Conservation (phyloP, 37 sponge, comb jelly and placozoan genomes). For the Hormiphora californensis region DNA sequence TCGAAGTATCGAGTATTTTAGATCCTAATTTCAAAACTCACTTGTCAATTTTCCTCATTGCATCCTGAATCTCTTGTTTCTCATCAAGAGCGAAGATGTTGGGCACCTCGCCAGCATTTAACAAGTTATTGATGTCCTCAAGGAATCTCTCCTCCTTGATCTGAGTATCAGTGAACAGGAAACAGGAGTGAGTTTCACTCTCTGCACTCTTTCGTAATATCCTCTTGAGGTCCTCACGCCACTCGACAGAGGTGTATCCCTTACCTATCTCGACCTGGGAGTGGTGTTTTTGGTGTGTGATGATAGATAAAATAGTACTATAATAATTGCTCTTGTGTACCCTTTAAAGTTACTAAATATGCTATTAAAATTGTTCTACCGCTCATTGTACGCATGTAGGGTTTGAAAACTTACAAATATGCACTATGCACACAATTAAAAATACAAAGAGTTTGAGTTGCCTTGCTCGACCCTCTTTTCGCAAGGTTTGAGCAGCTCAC, state of each 20-base stretch:
- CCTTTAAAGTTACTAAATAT: too few relatives aligned
- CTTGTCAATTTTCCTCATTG: slow-evolving; percentile 95
- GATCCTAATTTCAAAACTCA: not conserved
- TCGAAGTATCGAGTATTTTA: not conserved
- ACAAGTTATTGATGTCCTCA: slow-evolving; percentile 91
- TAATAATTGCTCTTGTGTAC: too few relatives aligned
- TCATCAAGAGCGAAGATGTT: slow-evolving; percentile 96
- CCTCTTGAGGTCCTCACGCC: slow-evolving; percentile 95
- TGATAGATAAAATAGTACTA: too few relatives aligned
- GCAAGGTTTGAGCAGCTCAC: not conserved
- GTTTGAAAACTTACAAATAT: too few relatives aligned
- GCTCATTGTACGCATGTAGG: too few relatives aligned
- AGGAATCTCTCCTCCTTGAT: slow-evolving; percentile 93
- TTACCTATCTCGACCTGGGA: slow-evolving; percentile 90
- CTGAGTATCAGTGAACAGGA: slow-evolving; percentile 80
- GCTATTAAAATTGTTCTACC: too few relatives aligned
- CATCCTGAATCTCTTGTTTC: slow-evolving; percentile 83
- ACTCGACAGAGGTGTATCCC: slow-evolving; percentile 88
- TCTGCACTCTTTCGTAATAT: slow-evolving; percentile 80
- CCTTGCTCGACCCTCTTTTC: too few relatives aligned
- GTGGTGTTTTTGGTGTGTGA: not conserved
- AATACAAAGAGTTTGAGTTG: too few relatives aligned
- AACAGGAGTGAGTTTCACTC: slow-evolving; percentile 71
- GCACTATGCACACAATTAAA: too few relatives aligned
- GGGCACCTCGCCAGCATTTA: slow-evolving; percentile 95